These are phyloP conservation scores for Myioborus miniatus DNA, from an alignment of 2,797 vertebrate genomes.

Conservation along the genomic window DNA sequence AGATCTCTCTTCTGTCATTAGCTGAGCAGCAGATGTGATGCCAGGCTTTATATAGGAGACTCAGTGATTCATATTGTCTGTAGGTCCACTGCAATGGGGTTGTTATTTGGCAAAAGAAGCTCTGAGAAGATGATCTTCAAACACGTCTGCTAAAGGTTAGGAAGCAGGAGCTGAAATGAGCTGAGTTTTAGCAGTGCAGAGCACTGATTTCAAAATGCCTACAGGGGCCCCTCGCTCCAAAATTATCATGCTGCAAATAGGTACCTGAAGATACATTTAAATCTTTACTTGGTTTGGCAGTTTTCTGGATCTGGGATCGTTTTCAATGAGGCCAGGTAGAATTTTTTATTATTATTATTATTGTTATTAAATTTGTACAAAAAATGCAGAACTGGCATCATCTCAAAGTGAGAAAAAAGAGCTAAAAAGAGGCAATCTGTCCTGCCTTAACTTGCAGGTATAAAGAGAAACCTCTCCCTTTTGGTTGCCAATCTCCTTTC, in stretches of 20 bases:
- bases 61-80: background rate
- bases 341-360: too few species aligned
- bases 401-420: background rate
- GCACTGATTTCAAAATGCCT: background rate
- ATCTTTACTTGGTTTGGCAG: background rate
- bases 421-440: background rate
- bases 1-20: conserved; percentile 18
- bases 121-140: background rate
- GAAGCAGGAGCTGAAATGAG: background rate
- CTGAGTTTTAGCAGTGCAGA: background rate
- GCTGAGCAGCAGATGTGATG: conserved; percentile 22
- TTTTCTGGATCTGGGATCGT: background rate
- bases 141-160: background rate
- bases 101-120: background rate
- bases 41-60: background rate
- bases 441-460: background rate
- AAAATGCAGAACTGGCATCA: background rate
- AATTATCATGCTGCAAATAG: background rate
- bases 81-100: background rate
- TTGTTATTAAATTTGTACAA: background rate
- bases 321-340: background rate
- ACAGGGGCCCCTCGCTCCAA: background rate
- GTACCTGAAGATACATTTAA: background rate
- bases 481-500: background rate
- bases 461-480: background rate